Evolutionary conservation across 2,888 invertebrate genomes (phyloP).

Genomic region (Parasteatoda lunata): DNA sequence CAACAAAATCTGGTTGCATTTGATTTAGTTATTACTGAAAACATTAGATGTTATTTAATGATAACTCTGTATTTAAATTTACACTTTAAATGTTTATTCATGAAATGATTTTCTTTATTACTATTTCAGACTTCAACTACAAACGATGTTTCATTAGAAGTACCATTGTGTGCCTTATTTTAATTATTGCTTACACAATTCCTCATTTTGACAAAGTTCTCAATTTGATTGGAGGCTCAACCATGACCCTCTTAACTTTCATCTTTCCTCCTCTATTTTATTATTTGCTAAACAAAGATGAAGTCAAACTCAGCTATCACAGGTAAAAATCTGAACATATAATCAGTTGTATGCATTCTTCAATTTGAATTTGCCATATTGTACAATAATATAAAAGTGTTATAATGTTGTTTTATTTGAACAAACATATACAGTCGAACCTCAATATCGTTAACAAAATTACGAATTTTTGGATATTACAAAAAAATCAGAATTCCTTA

Average conservation of each 20-base stretch:
- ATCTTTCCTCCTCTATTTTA: constrained; percentile 89
- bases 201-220: constrained; percentile 90
- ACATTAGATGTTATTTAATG: too few relatives aligned
- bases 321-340: background rate
- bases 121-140: constrained; percentile 82
- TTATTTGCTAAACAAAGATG: constrained; percentile 79
- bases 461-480: too few relatives aligned
- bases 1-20: too few relatives aligned
- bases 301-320: background rate
- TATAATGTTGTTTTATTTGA: background rate
- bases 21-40: too few relatives aligned
- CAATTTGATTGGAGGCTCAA: constrained; percentile 87
- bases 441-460: background rate
- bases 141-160: constrained; percentile 84
- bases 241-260: constrained; percentile 88
- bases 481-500: too few relatives aligned
- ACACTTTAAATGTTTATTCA: too few relatives aligned
- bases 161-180: constrained; percentile 81
- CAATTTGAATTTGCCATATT: background rate
- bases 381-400: background rate
- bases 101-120: background rate
- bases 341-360: background rate
- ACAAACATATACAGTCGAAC: background rate
- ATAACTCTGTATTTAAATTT: too few relatives aligned
- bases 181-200: constrained; percentile 86